phyloP scores from a whole-genome alignment of 2,797 vertebrate species.

The Platalea minor region DNA sequence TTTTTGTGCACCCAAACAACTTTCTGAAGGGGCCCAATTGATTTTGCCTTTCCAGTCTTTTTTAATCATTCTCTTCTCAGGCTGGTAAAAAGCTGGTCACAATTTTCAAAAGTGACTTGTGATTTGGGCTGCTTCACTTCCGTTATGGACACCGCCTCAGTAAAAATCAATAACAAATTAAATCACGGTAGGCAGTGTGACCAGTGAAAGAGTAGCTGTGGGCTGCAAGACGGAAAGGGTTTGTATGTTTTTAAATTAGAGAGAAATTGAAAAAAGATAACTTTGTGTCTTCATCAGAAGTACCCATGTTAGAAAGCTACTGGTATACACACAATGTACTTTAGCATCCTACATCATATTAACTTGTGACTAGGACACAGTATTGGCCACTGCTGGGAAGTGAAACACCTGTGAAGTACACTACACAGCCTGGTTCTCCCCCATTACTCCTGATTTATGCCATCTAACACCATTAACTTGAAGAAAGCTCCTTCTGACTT shows the following conservation, averaged over 20 bases:
- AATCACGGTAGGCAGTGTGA: neutral
- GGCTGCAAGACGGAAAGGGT: neutral
- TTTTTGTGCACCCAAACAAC: neutral
- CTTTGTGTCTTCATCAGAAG: neutral
- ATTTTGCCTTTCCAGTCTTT: constrained; percentile 3
- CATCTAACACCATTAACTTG: neutral
- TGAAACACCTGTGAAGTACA: neutral
- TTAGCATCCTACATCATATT: neutral
- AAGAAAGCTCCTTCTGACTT: neutral
- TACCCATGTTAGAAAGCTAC: neutral
- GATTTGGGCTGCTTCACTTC: neutral
- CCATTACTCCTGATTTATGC: neutral
- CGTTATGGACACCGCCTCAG: neutral
- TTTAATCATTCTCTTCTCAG: neutral
- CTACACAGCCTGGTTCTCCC: neutral
- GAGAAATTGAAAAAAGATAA: neutral
- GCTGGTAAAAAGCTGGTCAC: neutral
- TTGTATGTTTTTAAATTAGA: neutral
- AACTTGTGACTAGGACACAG: neutral
- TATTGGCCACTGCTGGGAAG: neutral
- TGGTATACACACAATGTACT: neutral
- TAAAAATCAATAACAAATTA: constrained; percentile 51
- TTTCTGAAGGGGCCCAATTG: neutral
- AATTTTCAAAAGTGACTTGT: neutral
- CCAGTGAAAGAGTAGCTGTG: neutral